Base-by-base conservation (phyloP, 2,888 invertebrate genomes). In the Ophioninae sp. region DNA sequence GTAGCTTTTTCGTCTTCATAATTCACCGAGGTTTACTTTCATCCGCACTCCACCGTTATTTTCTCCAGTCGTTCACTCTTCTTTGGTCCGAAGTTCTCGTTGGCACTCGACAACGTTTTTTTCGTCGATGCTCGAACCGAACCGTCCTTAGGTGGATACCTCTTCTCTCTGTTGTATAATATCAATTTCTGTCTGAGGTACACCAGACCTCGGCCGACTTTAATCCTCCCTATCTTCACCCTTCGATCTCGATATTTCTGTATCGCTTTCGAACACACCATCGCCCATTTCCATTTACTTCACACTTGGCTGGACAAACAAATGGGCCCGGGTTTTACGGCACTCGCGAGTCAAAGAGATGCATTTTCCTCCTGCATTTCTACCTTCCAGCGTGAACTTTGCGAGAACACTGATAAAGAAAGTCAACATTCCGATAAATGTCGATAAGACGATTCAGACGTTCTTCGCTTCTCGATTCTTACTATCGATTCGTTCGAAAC, bases 291-390 rank as follows among this genome's bases (percentile, higher is more conserved):
- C 44, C 59, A n/a, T 39, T 20, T 59, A 75, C 75, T 83, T 73
- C 73, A 79, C 79, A 73, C 76, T 83, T 73, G 73, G 76, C 76
- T 79, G 70, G 76, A 76, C 76, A 83, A 80, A 83, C 72, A 79
- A 79, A 79, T 83, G 57, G 56, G 70, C 64, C 76, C 72, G 65
- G 75, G 76, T 83, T 76, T 61, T 72, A 67, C 30, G 65, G 21
- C 61, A 56, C 61, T 72, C 67, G n/a, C 64, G 70, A 41, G 72
- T 76, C 82, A 83, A 80, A 83, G 83, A 67, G 72, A 79, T 83
- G 61, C 70, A 80, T 79, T 83, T 79, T 64, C 37, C 50, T 50
- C 23, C 61, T 30, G 6, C 20, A 7, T 72, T 59, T 21, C n/a
- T 62, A 30, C 30, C 30, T 70, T 70, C 10, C 39, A 8, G 17